Evolutionary conservation across 2,888 invertebrate genomes (phyloP).

Genomic region (Pimpla rufipes): DNA sequence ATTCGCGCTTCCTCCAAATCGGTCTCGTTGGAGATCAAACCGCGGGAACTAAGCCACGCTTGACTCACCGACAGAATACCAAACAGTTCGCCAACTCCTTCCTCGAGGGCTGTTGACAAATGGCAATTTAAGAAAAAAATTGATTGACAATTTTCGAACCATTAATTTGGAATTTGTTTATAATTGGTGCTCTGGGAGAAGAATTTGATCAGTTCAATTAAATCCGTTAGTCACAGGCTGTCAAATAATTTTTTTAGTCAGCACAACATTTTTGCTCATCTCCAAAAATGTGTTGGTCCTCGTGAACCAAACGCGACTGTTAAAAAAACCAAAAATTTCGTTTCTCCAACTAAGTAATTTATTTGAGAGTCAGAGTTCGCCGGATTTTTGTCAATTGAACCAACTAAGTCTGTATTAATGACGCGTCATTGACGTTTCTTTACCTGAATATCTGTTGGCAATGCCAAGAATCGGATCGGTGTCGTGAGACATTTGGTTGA

Average conservation of each 20-base stretch:
- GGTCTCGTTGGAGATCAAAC: conserved; percentile 72
- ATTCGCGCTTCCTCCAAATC: conserved; percentile 75
- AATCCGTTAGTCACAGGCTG: neutral
- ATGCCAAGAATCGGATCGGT: conserved; percentile 76
- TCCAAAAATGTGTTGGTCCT: too few species aligned
- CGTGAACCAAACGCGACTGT: too few species aligned
- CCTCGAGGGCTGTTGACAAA: conserved; percentile 80
- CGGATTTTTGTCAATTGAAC: too few species aligned
- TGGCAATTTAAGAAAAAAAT: conserved; percentile 15
- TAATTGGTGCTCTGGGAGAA: neutral
- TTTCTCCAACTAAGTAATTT: neutral
- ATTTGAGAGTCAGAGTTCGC: neutral
- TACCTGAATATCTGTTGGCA: conserved; percentile 82
- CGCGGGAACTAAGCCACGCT: conserved; percentile 76
- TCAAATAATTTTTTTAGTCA: too few species aligned
- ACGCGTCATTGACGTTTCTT: neutral
- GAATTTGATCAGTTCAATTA: neutral
- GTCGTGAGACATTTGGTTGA: conserved; percentile 78
- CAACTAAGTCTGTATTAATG: neutral
- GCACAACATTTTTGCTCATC: too few species aligned
- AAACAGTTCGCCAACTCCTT: conserved; percentile 79
- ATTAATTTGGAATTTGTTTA: neutral
- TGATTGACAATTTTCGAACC: neutral
- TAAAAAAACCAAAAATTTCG: neutral
- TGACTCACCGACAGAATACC: conserved; percentile 80